Evolutionary conservation across 2,888 invertebrate species (phyloP).

Genomic region (Halictus ligatus): DNA sequence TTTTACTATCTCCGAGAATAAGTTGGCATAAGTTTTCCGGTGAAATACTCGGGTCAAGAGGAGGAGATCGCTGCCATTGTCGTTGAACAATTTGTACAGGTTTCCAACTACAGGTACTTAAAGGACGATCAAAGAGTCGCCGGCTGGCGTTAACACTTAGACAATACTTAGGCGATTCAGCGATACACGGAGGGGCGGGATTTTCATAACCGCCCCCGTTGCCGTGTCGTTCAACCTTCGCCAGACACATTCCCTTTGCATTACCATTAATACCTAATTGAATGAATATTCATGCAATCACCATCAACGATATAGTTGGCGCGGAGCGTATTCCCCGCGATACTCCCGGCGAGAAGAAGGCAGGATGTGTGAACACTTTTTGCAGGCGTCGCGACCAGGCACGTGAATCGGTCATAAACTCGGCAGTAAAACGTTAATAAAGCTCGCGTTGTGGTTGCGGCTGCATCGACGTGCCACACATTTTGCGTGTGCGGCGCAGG

Average conservation of each 20-base stretch:
- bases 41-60: not conserved
- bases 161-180: not conserved
- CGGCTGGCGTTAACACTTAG: not conserved
- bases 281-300: slow-evolving; percentile 19
- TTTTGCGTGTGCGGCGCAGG: not conserved
- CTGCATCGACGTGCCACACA: slow-evolving; percentile 29
- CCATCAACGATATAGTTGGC: not conserved
- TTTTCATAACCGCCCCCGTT: not conserved
- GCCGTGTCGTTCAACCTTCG: not conserved
- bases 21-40: not conserved
- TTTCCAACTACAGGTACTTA: not conserved
- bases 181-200: not conserved
- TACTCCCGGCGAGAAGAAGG: slow-evolving; percentile 6
- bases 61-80: not conserved
- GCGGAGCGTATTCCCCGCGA: not conserved
- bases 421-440: slow-evolving; percentile 78
- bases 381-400: slow-evolving; percentile 29
- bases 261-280: slow-evolving; percentile 11
- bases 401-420: slow-evolving; percentile 77
- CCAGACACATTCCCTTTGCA: not conserved
- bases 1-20: not conserved
- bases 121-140: not conserved
- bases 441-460: slow-evolving; percentile 56
- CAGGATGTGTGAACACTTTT: slow-evolving; percentile 23
- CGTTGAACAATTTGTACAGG: not conserved